Percentiles rank a stretch among this genome's conserved stretches.
Evolutionary conservation across 1,140 invertebrate species (phyloP).

Genomic region (Drosophila pruinosa): DNA sequence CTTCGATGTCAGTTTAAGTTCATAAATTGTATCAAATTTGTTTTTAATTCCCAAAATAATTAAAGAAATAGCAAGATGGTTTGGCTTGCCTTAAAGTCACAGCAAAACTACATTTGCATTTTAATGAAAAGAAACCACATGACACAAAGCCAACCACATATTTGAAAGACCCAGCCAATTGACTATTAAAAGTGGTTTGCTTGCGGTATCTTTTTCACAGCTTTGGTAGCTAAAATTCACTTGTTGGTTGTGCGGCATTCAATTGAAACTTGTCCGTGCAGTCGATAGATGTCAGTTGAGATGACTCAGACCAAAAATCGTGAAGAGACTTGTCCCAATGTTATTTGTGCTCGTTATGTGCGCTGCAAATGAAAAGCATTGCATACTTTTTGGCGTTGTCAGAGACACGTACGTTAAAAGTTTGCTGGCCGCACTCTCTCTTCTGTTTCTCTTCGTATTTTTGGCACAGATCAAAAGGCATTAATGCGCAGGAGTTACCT

Average conservation of each 20-base stretch:
- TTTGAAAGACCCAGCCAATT: background rate
- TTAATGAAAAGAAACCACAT: background rate
- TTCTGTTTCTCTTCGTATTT: background rate
- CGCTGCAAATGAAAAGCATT: constrained; percentile 40
- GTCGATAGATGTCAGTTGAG: background rate
- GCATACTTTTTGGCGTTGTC: constrained; percentile 30
- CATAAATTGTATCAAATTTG: too few species aligned
- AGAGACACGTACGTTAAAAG: constrained; percentile 48
- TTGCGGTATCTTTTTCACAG: constrained; percentile 33
- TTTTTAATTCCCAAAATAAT: too few species aligned
- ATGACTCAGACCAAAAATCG: background rate
- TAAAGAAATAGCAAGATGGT: too few species aligned
- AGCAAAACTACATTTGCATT: too few species aligned
- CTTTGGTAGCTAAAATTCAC: constrained; percentile 47
- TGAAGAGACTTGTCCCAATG: constrained; percentile 20
- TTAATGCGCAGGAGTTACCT: constrained; percentile 45
- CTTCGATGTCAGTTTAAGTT: too few species aligned
- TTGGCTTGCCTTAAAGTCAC: too few species aligned
- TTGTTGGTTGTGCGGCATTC: constrained; percentile 39
- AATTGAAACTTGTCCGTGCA: constrained; percentile 37
- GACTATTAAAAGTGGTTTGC: background rate
- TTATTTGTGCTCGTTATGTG: background rate
- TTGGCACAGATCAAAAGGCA: constrained; percentile 66
- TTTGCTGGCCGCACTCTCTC: constrained; percentile 21
- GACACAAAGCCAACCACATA: background rate